Conservation (phyloP, 2,888 invertebrate genomes). For the Dioctria rufipes region DNA sequence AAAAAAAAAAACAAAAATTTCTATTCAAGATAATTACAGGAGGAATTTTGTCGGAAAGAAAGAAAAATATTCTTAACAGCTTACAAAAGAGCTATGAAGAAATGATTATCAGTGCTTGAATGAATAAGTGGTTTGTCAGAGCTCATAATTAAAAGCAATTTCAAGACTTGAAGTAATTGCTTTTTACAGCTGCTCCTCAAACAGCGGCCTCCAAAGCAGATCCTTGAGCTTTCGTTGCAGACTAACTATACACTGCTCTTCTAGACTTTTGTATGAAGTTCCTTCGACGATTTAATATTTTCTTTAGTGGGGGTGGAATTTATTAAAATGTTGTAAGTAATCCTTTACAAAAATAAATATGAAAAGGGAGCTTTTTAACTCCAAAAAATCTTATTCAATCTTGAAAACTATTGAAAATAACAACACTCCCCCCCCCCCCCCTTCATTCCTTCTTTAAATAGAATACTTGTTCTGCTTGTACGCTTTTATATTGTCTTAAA, state of each 20-base stretch:
- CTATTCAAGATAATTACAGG: too few species aligned
- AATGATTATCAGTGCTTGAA: conserved; percentile 1
- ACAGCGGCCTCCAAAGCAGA: too few species aligned
- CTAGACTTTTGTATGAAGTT: too few species aligned
- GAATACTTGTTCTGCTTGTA: not conserved
- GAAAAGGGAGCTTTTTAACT: not conserved
- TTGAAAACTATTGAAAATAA: not conserved
- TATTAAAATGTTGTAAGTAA: not conserved
- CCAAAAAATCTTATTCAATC: not conserved
- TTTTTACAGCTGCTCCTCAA: not conserved
- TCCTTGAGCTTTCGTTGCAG: too few species aligned
- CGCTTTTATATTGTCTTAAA: not conserved
- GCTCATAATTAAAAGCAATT: conserved; percentile 43
- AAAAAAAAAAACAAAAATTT: too few species aligned
- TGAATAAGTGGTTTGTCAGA: conserved; percentile 34
- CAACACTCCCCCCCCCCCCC: not conserved
- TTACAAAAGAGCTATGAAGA: not conserved
- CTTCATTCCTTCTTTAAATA: too few species aligned
- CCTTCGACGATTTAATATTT: not conserved
- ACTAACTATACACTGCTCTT: too few species aligned
- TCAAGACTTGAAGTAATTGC: conserved; percentile 23
- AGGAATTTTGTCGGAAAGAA: too few species aligned
- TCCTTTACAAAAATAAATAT: not conserved
- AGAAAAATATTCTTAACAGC: too few species aligned
- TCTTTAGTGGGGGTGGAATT: not conserved